Conservation (phyloP, 2,113 vertebrate species). For the Passerina amoena region DNA sequence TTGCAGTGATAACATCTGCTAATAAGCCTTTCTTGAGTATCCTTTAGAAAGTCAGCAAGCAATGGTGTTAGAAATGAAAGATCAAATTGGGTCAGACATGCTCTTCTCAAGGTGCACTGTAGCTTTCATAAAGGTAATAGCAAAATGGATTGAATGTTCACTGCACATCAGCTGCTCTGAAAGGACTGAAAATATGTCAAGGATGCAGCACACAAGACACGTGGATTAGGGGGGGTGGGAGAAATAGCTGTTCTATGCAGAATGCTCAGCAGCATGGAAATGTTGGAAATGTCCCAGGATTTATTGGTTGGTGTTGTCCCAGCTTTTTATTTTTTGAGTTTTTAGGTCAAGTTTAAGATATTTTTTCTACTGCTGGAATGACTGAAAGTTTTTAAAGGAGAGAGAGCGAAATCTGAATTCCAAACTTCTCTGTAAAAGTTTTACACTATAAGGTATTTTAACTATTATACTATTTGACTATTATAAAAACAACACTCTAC, state of each 20-base stretch:
- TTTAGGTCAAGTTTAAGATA: neutral
- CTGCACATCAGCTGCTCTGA: constrained; percentile 26
- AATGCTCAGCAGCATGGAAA: neutral
- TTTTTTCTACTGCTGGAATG: neutral
- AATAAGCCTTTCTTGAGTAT: constrained; percentile 70
- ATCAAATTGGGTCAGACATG: constrained; percentile 65
- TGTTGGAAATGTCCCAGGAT: neutral
- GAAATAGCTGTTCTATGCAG: neutral
- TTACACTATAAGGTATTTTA: neutral
- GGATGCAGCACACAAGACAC: neutral
- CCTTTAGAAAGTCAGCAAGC: constrained; percentile 63
- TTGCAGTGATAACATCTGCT: constrained; percentile 68
- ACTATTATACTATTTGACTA: neutral
- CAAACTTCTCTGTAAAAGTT: neutral
- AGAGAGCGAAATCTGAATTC: neutral
- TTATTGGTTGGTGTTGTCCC: too few relatives aligned
- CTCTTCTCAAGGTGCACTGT: constrained; percentile 59
- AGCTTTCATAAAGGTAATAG: constrained; percentile 65
- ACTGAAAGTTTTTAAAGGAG: neutral
- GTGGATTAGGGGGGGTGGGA: neutral
- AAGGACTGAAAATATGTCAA: neutral
- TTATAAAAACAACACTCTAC: neutral
- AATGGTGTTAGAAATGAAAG: constrained; percentile 68
- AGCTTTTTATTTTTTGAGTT: neutral
- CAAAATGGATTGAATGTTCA: constrained; percentile 64